Evolutionary conservation across 2,797 vertebrate genomes (phyloP).

Genomic region (Phyllotis vaccarum): DNA sequence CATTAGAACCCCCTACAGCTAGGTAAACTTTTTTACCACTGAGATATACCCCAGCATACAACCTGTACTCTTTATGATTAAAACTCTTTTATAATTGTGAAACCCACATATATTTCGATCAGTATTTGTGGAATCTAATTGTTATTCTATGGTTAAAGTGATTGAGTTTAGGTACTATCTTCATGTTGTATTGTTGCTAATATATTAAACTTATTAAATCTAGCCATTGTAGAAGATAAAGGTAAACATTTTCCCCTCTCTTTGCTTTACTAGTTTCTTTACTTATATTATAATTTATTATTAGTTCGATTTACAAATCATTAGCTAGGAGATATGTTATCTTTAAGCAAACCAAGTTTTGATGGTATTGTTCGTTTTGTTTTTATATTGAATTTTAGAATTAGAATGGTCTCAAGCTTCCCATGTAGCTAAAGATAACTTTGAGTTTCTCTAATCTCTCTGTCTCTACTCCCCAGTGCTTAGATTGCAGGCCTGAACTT

Average conservation of each 20-base stretch:
- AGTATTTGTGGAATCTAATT: background rate
- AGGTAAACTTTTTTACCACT: too few relatives aligned
- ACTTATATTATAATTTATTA: background rate
- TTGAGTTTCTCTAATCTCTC: background rate
- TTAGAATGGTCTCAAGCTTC: background rate
- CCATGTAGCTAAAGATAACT: background rate
- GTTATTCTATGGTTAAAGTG: background rate
- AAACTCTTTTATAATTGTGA: background rate
- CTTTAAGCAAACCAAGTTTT: background rate
- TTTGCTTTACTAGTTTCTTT: background rate
- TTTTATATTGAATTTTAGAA: background rate
- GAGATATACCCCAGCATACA: background rate
- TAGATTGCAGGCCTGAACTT: background rate
- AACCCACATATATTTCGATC: background rate
- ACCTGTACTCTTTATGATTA: background rate
- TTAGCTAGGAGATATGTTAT: background rate
- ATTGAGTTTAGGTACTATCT: background rate
- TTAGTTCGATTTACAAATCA: background rate
- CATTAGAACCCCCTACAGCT: background rate
- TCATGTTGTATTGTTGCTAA: background rate
- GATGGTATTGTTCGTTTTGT: background rate
- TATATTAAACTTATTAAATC: background rate
- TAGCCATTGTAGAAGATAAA: background rate
- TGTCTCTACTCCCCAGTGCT: background rate
- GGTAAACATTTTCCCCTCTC: background rate